Evolutionary conservation across 2,797 vertebrate genomes (phyloP).

Genomic region (Artibeus jamaicensis): DNA sequence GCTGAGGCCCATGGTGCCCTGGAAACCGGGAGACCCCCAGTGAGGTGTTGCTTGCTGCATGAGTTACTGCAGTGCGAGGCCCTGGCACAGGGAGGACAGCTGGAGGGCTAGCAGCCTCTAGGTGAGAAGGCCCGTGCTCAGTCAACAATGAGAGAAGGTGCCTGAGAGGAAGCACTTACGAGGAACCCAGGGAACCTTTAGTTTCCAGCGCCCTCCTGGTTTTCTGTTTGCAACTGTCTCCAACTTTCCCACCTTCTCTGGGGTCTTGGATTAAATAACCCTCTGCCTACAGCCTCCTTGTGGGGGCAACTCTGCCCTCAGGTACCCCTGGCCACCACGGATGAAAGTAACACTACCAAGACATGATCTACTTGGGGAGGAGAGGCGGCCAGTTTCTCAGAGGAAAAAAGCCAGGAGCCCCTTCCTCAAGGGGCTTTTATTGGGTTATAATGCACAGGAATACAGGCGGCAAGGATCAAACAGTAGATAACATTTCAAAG

Average conservation of each 20-base stretch:
- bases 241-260: not conserved
- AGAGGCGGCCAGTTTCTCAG: too few relatives aligned
- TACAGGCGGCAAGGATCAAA: too few relatives aligned
- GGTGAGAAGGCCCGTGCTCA: not conserved
- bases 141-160: not conserved
- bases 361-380: too few relatives aligned
- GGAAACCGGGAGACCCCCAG: not conserved
- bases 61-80: not conserved
- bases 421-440: too few relatives aligned
- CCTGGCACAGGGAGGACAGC: not conserved
- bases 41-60: not conserved
- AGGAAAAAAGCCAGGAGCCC: too few relatives aligned
- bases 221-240: not conserved
- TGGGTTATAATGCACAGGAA: too few relatives aligned
- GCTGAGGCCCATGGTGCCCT: not conserved
- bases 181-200: not conserved
- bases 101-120: not conserved
- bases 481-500: too few relatives aligned
- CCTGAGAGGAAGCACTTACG: not conserved
- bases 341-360: too few relatives aligned
- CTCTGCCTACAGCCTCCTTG: not conserved
- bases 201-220: not conserved
- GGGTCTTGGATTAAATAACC: not conserved
- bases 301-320: too few relatives aligned
- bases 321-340: too few relatives aligned